phyloP scores from a whole-genome alignment of 2,888 invertebrate species.

The Exocentrus adspersus region DNA sequence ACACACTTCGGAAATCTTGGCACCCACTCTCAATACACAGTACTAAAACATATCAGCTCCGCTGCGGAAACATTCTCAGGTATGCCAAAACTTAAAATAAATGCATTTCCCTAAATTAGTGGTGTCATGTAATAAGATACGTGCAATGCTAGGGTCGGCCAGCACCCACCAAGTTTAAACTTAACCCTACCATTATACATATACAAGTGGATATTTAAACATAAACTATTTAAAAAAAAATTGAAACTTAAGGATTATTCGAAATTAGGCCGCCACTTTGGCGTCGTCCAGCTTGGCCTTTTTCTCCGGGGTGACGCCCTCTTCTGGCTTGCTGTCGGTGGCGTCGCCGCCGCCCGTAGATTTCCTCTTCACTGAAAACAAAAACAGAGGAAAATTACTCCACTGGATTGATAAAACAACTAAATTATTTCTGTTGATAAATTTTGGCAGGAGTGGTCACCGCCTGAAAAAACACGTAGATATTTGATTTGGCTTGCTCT shows the following conservation, averaged over 20 bases:
- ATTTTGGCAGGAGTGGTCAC: not conserved
- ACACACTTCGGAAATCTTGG: conserved; percentile 54
- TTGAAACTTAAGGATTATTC: conserved; percentile 38
- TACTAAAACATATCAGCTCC: conserved; percentile 41
- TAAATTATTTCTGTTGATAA: not conserved
- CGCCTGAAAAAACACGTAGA: not conserved
- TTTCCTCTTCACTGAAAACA: conserved; percentile 70
- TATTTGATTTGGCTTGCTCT: not conserved
- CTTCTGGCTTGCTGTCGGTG: conserved; percentile 59
- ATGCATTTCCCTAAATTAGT: conserved; percentile 55
- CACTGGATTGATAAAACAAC: too few relatives aligned
- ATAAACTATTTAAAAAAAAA: conserved; percentile 37
- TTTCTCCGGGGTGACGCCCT: conserved; percentile 76
- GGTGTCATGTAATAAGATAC: conserved; percentile 50
- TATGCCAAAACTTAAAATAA: conserved; percentile 52
- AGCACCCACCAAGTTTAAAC: conserved; percentile 39
- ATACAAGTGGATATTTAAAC: conserved; percentile 27
- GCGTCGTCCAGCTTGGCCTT: conserved; percentile 74
- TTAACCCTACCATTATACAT: conserved; percentile 54
- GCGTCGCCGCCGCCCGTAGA: conserved; percentile 68
- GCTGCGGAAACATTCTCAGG: conserved; percentile 22
- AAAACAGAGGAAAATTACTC: not conserved
- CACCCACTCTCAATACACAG: conserved; percentile 46
- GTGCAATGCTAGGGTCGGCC: conserved; percentile 49
- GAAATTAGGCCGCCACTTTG: conserved; percentile 69